These are phyloP conservation scores for Parauchenoglanis punctatus DNA, from an alignment of 2,797 vertebrate genomes.

Conservation along the genomic window DNA sequence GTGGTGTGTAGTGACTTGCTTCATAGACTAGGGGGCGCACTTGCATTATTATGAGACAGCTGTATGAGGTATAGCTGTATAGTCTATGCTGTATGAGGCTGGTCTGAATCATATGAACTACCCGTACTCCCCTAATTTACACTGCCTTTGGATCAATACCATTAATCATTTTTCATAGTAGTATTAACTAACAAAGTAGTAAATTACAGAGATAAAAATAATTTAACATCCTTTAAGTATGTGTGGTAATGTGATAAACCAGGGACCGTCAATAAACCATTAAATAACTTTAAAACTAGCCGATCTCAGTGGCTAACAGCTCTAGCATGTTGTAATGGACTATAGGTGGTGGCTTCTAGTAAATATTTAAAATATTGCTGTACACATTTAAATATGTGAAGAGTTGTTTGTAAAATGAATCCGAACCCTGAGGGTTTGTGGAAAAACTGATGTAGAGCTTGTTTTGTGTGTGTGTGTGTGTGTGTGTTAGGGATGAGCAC, in stretches of 20 bases:
- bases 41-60: not conserved
- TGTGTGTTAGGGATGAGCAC: conserved; percentile 86
- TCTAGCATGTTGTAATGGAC: conserved; percentile 8
- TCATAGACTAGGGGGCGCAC: conserved; percentile 28
- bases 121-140: not conserved
- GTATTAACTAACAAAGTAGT: not conserved
- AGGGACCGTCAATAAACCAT: not conserved
- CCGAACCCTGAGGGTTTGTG: too few relatives aligned
- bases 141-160: not conserved
- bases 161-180: not conserved
- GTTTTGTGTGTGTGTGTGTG: conserved; percentile 9
- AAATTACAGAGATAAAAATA: not conserved
- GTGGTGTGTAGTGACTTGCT: not conserved
- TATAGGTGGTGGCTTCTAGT: not conserved
- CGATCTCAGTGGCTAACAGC: not conserved
- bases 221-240: not conserved
- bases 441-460: not conserved
- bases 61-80: not conserved
- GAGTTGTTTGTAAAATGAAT: too few relatives aligned
- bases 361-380: too few relatives aligned
- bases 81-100: not conserved
- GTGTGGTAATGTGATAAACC: not conserved
- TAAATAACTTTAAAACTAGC: not conserved
- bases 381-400: too few relatives aligned
- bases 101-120: not conserved